Conservation (phyloP, 2,888 invertebrate genomes). For the Pegoplata infirma region DNA sequence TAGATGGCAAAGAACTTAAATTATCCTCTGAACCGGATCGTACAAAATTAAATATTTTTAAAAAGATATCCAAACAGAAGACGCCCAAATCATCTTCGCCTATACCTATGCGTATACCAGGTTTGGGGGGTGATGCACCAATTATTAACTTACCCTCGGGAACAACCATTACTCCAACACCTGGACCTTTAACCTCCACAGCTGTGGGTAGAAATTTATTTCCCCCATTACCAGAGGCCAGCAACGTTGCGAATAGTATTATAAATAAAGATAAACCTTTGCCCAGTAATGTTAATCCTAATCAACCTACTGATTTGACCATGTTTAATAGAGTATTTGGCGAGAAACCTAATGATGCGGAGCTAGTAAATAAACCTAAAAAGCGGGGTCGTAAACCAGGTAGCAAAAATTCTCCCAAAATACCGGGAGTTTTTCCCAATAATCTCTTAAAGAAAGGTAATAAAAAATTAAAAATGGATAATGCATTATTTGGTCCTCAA, state of each 20-base stretch:
- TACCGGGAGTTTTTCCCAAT: conserved; percentile 18
- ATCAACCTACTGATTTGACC: conserved; percentile 44
- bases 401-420: conserved; percentile 70
- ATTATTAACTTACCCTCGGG: conserved; percentile 75
- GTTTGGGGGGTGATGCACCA: conserved; percentile 61
- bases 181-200: conserved; percentile 26
- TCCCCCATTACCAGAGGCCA: conserved; percentile 16
- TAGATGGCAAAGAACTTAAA: conserved; percentile 77
- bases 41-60: conserved; percentile 91
- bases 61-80: conserved; percentile 85
- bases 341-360: conserved; percentile 34
- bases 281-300: not conserved
- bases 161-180: conserved; percentile 76
- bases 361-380: conserved; percentile 68
- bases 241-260: conserved; percentile 9
- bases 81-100: conserved; percentile 61
- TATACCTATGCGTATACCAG: conserved; percentile 31
- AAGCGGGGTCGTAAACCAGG: conserved; percentile 76
- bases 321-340: conserved; percentile 58
- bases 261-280: conserved; percentile 52
- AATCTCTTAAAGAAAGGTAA: conserved; percentile 61
- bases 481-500: conserved; percentile 34
- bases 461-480: conserved; percentile 64
- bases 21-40: conserved; percentile 89
- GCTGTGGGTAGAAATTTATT: conserved; percentile 37